Evolutionary conservation across 2,888 invertebrate species (phyloP).

Genomic region (Phasia obesa): DNA sequence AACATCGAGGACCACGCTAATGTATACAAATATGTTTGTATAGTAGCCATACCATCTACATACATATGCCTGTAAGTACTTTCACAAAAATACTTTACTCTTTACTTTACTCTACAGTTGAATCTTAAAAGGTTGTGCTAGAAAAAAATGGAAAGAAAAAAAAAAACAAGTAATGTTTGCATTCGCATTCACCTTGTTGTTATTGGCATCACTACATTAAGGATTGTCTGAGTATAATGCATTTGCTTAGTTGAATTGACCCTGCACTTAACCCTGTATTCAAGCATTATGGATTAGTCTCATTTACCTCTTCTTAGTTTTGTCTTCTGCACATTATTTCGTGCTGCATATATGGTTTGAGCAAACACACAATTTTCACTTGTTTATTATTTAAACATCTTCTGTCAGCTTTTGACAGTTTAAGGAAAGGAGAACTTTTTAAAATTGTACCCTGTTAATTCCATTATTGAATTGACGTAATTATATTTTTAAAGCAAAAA

Average conservation of each 20-base stretch:
- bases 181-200: slow-evolving; percentile 22
- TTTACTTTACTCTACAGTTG: neutral
- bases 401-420: no score
- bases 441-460: no score
- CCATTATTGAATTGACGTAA: no score
- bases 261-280: slow-evolving; percentile 65
- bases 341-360: neutral
- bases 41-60: no score
- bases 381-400: neutral
- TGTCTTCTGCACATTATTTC: slow-evolving; percentile 18
- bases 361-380: neutral
- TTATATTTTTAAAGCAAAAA: no score
- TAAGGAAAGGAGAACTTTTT: no score
- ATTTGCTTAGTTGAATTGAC: slow-evolving; percentile 52
- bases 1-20: no score
- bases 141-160: no score
- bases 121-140: neutral
- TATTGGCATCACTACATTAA: neutral
- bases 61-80: neutral
- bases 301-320: slow-evolving; percentile 3
- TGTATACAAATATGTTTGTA: no score
- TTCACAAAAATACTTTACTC: neutral
- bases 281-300: slow-evolving; percentile 51
- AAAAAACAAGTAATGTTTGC: neutral
- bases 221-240: neutral